Evolutionary conservation across 2,888 invertebrate species (phyloP), one percentile per base, ranked within the genome.

Genomic region (Rosalia funebris): DNA sequence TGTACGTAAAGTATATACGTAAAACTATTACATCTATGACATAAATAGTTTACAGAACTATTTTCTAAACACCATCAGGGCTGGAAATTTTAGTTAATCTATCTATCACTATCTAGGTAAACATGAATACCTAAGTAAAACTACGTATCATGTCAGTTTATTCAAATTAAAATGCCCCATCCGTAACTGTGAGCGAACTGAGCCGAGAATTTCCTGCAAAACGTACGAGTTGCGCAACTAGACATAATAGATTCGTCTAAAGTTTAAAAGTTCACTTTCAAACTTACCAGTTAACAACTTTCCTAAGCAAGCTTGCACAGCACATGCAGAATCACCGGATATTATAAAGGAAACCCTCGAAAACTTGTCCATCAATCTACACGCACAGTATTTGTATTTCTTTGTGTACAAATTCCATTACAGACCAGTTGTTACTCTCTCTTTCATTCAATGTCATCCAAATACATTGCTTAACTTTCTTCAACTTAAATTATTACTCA

Each of bases 371-470:
- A 46, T 50, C 50, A 50, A 46, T 17, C 3, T 39, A 52, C 55
- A 60, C 60, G 56, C 55, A 50, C 50, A 39, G 45, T 48, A 54
- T 50, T 55, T 47, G 9, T 19, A 34, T 53, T 32, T 41, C 41
- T 31, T 56, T 37, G 12, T 32, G 37, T 47, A 50, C 37, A 37
- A 42, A 57, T 52, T 57, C 52, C 50, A 56, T 58, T 57, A 39
- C 39, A 57, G 52, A 60, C 62, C 57, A 39, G 32, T 62, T 20
- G 37, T 15, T 48, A 65, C 65, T 65, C 60, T 65, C 65, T 66
- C 63, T 61, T 55, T 58, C 56, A 44, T 65, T 55, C 61, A 61
- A 61, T 63, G 61, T 61, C 57, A 59, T 50, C 50, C 20, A 45
- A 48, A 50, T 55, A 20, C 32, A 36, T 62, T 62, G 31, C 57